phyloP scores from a whole-genome alignment of 2,797 vertebrate species.

The Falco rusticolus region DNA sequence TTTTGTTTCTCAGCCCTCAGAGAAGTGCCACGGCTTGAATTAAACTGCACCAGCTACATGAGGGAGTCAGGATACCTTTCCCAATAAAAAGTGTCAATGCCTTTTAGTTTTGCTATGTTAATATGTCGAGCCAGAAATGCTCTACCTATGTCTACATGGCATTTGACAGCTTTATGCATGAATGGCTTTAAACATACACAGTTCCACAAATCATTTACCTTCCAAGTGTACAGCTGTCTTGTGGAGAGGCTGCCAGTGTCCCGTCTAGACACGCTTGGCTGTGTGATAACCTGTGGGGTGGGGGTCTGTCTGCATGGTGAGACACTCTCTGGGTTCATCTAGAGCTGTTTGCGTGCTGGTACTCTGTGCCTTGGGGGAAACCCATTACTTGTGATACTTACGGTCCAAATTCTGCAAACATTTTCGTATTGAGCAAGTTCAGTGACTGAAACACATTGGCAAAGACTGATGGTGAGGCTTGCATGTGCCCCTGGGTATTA shows the following conservation, averaged over 20 bases:
- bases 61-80: neutral
- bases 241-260: neutral
- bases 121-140: neutral
- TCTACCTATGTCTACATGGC: neutral
- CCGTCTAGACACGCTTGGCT: neutral
- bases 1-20: neutral
- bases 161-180: conserved; percentile 39
- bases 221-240: neutral
- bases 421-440: neutral
- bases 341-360: neutral
- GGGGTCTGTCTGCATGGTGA: neutral
- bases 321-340: neutral
- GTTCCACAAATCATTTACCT: neutral
- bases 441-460: neutral
- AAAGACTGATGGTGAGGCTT: neutral
- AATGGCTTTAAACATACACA: neutral
- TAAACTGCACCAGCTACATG: neutral
- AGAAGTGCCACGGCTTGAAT: neutral
- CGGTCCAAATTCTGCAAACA: neutral
- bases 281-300: neutral
- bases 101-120: neutral
- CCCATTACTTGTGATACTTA: neutral
- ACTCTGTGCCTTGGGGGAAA: neutral
- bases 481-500: neutral
- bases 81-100: conserved; percentile 20